Conservation (phyloP, 2,888 invertebrate species). For the Drosophila birchii region DNA sequence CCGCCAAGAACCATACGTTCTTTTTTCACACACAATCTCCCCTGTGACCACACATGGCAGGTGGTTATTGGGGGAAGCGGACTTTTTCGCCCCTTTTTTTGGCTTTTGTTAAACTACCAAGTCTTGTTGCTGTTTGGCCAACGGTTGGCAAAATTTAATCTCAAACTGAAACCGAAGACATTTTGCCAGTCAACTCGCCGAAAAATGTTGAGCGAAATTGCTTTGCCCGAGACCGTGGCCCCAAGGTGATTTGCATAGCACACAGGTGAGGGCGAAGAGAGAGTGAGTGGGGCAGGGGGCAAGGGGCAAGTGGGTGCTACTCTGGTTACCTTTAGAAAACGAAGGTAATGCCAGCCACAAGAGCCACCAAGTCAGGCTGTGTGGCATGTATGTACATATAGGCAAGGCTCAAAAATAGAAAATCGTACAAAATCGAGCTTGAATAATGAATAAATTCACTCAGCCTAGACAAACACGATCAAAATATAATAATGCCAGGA, state of each 20-base stretch:
- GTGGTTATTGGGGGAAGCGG: conserved; percentile 24
- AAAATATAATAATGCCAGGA: conserved; percentile 22
- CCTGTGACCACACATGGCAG: conserved; percentile 36
- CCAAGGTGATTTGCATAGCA: conserved; percentile 57
- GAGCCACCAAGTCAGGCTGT: conserved; percentile 5
- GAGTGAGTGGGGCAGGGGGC: no score
- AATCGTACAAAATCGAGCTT: conserved; percentile 33
- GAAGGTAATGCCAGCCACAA: conserved; percentile 36
- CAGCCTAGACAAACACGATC: conserved; percentile 31
- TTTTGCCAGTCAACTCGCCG: conserved; percentile 42
- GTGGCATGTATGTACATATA: conserved; percentile 9
- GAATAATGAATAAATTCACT: conserved; percentile 45
- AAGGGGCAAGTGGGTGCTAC: conserved; percentile 3
- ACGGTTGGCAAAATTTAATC: conserved; percentile 58
- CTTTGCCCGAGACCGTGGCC: conserved; percentile 52
- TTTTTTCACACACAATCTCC: conserved; percentile 2
- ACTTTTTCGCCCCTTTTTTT: neutral
- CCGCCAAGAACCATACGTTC: neutral
- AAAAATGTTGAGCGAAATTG: conserved; percentile 52
- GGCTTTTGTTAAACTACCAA: conserved; percentile 66
- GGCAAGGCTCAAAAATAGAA: conserved; percentile 24
- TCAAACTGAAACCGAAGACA: conserved; percentile 59
- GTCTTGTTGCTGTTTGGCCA: conserved; percentile 67
- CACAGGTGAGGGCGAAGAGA: conserved; percentile 6
- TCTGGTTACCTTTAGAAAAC: conserved; percentile 10